phyloP scores from a whole-genome alignment of 1,140 invertebrate species.

The Rhizoglyphus robini region DNA sequence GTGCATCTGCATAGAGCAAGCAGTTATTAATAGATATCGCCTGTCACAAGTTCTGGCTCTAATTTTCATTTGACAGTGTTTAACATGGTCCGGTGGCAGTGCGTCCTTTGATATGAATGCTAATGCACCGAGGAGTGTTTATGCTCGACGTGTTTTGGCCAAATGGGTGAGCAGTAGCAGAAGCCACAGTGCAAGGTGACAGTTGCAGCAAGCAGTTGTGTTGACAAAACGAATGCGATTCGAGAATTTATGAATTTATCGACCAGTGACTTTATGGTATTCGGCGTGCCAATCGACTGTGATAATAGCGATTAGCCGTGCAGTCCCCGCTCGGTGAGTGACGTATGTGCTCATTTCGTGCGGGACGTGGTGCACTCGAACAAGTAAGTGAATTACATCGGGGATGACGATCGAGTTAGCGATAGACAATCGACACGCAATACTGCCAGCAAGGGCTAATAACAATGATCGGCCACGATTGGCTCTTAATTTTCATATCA shows the following conservation, averaged over 20 bases:
- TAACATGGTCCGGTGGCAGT: no score
- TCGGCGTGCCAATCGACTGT: not conserved
- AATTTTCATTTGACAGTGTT: not conserved
- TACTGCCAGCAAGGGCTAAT: not conserved
- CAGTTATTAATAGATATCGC: slow-evolving; percentile 13
- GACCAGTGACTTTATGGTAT: slow-evolving; percentile 7
- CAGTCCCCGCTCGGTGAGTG: no score
- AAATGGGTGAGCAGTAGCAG: not conserved
- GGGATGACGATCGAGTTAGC: not conserved
- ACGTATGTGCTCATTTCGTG: no score
- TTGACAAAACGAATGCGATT: not conserved
- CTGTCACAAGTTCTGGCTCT: not conserved
- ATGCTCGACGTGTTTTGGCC: no score
- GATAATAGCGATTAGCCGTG: not conserved
- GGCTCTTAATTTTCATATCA: slow-evolving; percentile 15
- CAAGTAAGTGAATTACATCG: not conserved
- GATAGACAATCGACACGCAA: no score
- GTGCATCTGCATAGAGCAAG: not conserved
- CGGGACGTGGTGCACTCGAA: no score
- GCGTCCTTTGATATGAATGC: no score
- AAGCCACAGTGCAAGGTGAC: not conserved
- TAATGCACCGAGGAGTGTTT: no score
- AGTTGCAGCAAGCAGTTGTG: not conserved
- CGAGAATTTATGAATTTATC: slow-evolving; percentile 12
- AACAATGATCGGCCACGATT: slow-evolving; percentile 7